Base-by-base conservation (phyloP, 2,797 vertebrate genomes). In the Melanogrammus aeglefinus region DNA sequence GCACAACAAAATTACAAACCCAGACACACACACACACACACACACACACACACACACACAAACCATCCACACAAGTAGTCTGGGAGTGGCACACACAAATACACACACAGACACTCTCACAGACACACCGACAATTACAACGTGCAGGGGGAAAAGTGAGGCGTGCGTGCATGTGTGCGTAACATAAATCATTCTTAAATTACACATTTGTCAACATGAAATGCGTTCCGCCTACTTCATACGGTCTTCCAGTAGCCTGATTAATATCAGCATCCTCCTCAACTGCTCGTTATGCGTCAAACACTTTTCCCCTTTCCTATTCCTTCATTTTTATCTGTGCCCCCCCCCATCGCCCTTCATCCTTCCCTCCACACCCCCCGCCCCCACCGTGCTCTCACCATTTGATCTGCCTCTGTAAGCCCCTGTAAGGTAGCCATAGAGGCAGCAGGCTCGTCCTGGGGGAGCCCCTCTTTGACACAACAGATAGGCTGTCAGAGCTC, bases 161-260 rank as follows among this genome's bases (percentile, higher is more conserved):
- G 86, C 75, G 39, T 82, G 76, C 85, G 76, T 76, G 74, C n/a
- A 24, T 72, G 75, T 57, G 77, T 72, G 78, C 57, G 5, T 75
- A 6, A 6, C 89, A 88, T n/a, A 92, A 91, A 92, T 90, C 88
- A 89, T 88, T 90, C 91, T 93, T 94, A 94, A 94, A 95, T 94
- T 94, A 94, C 91, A 93, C 90, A 93, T 94, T 95, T 94, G 92
- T 94, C 94, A 95, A 95, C 90, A 93, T 91, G 92, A 94, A 91
- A 92, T 89, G 89, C 87, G 84, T 92, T 92, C 89, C 91, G 85
- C 86, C 90, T 88, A 86, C 83, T 89, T 91, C 91, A 84, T 85
- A 84, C 86, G 88, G 88, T 92, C 91, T 89, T 88, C 85, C 86
- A 86, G 86, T 88, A 86, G 88, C 86, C 91, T 91, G 91, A 94